phyloP scores from a whole-genome alignment of 2,888 invertebrate genomes.

The Cylindroiulus punctatus region DNA sequence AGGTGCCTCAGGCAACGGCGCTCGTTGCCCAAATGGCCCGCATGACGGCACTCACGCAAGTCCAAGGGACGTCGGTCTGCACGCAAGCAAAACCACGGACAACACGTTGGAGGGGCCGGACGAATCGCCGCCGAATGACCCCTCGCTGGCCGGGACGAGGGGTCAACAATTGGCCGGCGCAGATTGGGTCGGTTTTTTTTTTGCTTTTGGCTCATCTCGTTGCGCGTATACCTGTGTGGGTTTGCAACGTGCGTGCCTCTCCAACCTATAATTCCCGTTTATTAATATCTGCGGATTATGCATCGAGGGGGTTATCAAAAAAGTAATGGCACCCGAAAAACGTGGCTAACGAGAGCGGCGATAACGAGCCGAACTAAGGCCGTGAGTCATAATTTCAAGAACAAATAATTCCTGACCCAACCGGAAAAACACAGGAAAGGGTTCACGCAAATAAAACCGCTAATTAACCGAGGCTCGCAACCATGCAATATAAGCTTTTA shows the following conservation, averaged over 20 bases:
- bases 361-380: neutral
- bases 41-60: conserved; percentile 36
- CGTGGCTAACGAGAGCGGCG: neutral
- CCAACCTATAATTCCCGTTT: conserved; percentile 24
- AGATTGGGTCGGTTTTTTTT: neutral
- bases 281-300: conserved; percentile 37
- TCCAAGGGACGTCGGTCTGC: neutral
- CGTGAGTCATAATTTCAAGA: conserved; percentile 23
- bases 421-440: neutral
- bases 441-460: conserved; percentile 4
- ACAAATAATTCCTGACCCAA: conserved; percentile 27
- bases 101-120: neutral
- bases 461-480: neutral
- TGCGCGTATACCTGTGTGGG: neutral
- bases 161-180: conserved; percentile 28
- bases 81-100: conserved; percentile 20
- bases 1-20: neutral
- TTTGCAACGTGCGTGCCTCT: neutral
- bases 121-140: conserved; percentile 44
- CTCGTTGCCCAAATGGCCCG: neutral
- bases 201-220: neutral
- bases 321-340: conserved; percentile 35
- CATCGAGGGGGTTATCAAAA: conserved; percentile 35
- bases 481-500: neutral
- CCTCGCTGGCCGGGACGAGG: neutral